Base-by-base conservation (phyloP, 2,797 vertebrate species). In the Eleutherodactylus coqui region DNA sequence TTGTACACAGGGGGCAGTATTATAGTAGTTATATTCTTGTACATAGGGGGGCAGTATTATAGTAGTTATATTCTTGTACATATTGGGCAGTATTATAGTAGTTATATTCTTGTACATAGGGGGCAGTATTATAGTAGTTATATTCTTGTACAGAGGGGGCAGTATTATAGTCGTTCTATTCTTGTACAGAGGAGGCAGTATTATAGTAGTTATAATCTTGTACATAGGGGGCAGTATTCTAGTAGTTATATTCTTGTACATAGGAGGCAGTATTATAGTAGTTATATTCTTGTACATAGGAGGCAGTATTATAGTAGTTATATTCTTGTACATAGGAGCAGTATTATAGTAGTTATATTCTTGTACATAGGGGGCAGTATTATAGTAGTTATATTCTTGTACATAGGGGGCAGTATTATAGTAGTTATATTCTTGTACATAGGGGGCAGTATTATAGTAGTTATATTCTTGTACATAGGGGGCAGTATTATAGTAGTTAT, bases 11-110 rank as follows among this genome's bases (percentile, higher is more conserved):
- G 58, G n/a, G 5, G 58, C n/a, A 62, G 58, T 62, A 62, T 62
- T 62, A 60, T 60, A 60, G n/a, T 60, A 60, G 55, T 60, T 60
- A 60, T 60, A 60, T 60, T 60, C 55, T 27, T 60, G 55, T 60
- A 60, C 24, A 60, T 60, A 60, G 55, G 55, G 6, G 49, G 47
- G 51, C 51, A 53, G 51, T 53, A 53, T 53, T 53, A 53, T 53
- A 53, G n/a, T 53, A 24, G 51, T 53, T 53, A 53, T 53, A 53
- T 53, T 24, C 51, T 24, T 53, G 51, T 53, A 53, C 16, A 53
- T 53, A 53, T 17, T n/a, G 51, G 24, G 19, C 51, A 58, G 55
- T 58, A 58, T 58, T 53, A 53, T 53, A 53, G 51, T 53, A 53
- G 51, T 53, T 53, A 53, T 53, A 53, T 53, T 53, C 21, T 24